These are phyloP conservation scores for Brienomyrus longianalis DNA, from an alignment of 2,113 vertebrate species.

Conservation along the genomic window DNA sequence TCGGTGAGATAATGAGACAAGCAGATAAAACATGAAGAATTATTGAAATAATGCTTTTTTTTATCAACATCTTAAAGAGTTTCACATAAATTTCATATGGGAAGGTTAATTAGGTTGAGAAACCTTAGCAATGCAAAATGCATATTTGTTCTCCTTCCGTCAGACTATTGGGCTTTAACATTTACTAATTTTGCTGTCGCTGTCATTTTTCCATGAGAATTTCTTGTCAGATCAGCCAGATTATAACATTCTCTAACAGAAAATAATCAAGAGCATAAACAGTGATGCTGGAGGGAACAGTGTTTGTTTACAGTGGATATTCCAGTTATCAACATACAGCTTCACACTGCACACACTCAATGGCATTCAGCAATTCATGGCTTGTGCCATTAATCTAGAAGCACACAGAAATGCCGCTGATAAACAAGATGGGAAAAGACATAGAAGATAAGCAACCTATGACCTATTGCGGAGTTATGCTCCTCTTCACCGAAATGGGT, in stretches of 20 bases:
- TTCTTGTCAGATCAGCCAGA: not conserved
- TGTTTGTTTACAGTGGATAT: not conserved
- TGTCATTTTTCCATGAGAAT: not conserved
- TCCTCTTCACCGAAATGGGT: not conserved
- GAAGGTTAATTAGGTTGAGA: not conserved
- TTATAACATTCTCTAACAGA: not conserved
- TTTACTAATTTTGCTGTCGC: not conserved
- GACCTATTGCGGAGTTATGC: not conserved
- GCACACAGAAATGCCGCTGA: not conserved
- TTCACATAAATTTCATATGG: not conserved
- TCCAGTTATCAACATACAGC: conserved; percentile 2
- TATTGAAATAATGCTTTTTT: not conserved
- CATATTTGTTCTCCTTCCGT: not conserved
- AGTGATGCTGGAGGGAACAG: not conserved
- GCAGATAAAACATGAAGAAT: not conserved
- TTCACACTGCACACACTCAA: not conserved
- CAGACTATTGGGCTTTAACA: not conserved
- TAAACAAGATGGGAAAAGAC: not conserved
- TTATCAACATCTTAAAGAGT: not conserved
- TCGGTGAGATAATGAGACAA: not conserved
- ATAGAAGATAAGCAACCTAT: not conserved
- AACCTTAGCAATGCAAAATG: not conserved
- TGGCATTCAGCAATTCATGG: not conserved
- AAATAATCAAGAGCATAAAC: conserved; percentile 2
- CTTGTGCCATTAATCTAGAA: not conserved